phyloP scores from a whole-genome alignment of 2,113 vertebrate species.

The Phaethon lepturus region DNA sequence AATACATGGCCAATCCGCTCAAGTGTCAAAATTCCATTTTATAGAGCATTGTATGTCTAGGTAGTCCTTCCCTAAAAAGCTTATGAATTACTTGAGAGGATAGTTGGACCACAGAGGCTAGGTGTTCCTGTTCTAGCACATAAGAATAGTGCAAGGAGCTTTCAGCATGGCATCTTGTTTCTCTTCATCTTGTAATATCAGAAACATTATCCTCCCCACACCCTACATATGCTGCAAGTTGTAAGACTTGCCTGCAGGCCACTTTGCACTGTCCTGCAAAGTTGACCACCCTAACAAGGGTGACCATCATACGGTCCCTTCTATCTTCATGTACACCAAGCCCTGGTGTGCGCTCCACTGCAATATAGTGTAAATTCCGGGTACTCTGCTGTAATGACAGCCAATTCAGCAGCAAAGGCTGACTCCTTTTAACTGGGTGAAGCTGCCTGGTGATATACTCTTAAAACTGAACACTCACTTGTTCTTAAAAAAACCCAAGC shows the following conservation, averaged over 20 bases:
- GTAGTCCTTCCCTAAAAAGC: neutral
- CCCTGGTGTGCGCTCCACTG: neutral
- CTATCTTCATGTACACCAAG: neutral
- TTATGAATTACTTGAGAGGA: slow-evolving; percentile 3
- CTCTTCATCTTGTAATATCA: neutral
- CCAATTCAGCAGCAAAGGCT: neutral
- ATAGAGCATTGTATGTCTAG: neutral
- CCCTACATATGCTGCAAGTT: neutral
- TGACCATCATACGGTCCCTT: neutral
- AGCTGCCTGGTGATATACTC: neutral
- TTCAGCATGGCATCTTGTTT: neutral
- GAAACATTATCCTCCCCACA: neutral
- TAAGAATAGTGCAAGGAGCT: neutral
- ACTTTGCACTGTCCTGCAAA: neutral
- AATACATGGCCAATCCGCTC: slow-evolving; percentile 11
- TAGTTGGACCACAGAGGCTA: neutral
- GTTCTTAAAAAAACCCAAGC: neutral
- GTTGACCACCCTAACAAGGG: neutral
- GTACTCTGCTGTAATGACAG: neutral
- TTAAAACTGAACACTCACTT: neutral
- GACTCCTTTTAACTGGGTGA: neutral
- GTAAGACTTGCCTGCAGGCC: neutral
- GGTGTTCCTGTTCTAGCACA: neutral
- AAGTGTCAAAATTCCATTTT: slow-evolving; percentile 27
- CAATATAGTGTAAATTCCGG: neutral